A percentile compares a stretch with the other conserved stretches of the same genome.
phyloP scores from a whole-genome alignment of 2,888 invertebrate species.

The Catocala fraxini region DNA sequence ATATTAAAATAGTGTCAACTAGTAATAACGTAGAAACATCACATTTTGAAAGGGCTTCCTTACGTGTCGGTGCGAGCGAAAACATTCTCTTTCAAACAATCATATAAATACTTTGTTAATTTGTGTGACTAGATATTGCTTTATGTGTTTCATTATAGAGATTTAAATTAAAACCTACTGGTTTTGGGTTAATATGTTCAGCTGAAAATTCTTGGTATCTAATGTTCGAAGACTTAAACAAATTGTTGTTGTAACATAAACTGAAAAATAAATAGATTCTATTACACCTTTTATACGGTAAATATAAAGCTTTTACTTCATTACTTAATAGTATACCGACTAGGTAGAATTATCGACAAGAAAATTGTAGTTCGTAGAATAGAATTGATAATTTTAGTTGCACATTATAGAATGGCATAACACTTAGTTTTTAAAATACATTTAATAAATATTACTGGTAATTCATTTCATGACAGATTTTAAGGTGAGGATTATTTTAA shows the following conservation, averaged over 20 bases:
- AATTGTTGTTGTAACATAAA: neutral
- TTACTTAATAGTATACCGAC: no score
- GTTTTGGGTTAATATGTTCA: neutral
- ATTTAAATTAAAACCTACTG: constrained; percentile 21
- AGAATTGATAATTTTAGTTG: no score
- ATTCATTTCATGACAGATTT: no score
- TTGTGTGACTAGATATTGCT: constrained; percentile 64
- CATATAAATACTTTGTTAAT: constrained; percentile 49
- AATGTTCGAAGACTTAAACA: neutral
- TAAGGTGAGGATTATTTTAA: no score
- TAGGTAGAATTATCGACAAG: no score
- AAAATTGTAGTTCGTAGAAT: no score
- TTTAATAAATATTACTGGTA: no score
- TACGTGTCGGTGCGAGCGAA: constrained; percentile 71
- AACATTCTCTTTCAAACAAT: constrained; percentile 37
- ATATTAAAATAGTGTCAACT: constrained; percentile 81
- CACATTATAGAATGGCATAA: no score
- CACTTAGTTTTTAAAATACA: no score
- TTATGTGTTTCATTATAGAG: constrained; percentile 44
- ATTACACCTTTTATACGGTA: no score
- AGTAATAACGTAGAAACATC: constrained; percentile 76
- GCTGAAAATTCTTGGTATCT: constrained; percentile 6
- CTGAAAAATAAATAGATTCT: no score
- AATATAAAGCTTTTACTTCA: no score
- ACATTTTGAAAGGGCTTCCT: constrained; percentile 69